Percentiles rank a stretch among this genome's conserved stretches.
These are phyloP conservation scores for Bombus fervidus DNA, from an alignment of 1,140 invertebrate genomes.

Conservation along the genomic window DNA sequence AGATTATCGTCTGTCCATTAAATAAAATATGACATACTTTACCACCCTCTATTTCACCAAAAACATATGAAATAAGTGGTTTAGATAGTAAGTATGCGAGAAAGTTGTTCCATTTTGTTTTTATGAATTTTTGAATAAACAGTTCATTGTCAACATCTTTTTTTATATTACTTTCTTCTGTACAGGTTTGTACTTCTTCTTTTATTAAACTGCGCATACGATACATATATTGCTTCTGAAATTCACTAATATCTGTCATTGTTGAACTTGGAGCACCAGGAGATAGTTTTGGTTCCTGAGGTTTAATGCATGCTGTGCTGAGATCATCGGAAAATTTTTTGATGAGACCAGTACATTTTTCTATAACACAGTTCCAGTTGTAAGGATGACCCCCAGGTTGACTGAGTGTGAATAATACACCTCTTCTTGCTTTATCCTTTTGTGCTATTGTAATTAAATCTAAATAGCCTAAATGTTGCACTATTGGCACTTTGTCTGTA, in stretches of 20 bases:
- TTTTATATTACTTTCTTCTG: neutral
- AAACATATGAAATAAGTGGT: slow-evolving; percentile 87
- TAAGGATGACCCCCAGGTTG: slow-evolving; percentile 90
- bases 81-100: slow-evolving; percentile 77
- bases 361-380: slow-evolving; percentile 89
- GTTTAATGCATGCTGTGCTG: slow-evolving; percentile 77
- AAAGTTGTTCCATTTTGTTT: slow-evolving; percentile 70
- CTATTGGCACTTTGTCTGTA: slow-evolving; percentile 84
- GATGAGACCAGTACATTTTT: slow-evolving; percentile 84
- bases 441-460: slow-evolving; percentile 86
- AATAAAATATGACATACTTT: slow-evolving; percentile 85
- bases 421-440: slow-evolving; percentile 83
- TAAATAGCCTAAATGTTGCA: slow-evolving; percentile 87
- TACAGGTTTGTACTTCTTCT: neutral
- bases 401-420: slow-evolving; percentile 87
- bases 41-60: slow-evolving; percentile 87
- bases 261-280: slow-evolving; percentile 10
- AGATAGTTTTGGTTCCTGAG: slow-evolving; percentile 55
- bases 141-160: slow-evolving; percentile 12
- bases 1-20: slow-evolving; percentile 87
- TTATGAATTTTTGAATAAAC: slow-evolving; percentile 71
- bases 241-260: slow-evolving; percentile 32
- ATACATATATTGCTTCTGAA: slow-evolving; percentile 71
- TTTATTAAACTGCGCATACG: slow-evolving; percentile 75
- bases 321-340: slow-evolving; percentile 85